Evolutionary conservation across 2,797 vertebrate genomes (phyloP).

Genomic region (Sus cebifrons): DNA sequence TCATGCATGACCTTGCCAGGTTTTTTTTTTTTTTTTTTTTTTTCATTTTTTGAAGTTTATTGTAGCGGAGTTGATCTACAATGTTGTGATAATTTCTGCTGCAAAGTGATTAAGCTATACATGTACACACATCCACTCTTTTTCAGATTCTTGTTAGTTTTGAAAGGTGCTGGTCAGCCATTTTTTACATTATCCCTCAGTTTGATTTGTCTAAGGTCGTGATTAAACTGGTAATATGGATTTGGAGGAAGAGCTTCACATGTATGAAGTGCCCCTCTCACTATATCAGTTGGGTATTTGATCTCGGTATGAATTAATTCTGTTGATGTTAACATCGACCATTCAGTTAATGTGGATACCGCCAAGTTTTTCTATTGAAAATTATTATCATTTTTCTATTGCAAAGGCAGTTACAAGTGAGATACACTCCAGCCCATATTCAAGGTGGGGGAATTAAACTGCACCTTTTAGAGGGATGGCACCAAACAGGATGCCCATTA

Average conservation of each 20-base stretch:
- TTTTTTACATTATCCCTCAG: background rate
- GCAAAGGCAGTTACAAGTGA: background rate
- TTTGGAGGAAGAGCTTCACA: background rate
- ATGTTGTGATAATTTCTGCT: too few relatives aligned
- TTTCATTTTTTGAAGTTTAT: too few relatives aligned
- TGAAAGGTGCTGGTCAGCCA: background rate
- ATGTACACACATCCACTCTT: too few relatives aligned
- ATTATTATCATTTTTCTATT: background rate
- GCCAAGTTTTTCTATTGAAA: background rate
- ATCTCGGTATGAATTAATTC: background rate
- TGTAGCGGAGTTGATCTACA: too few relatives aligned
- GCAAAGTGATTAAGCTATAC: too few relatives aligned
- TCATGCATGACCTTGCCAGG: background rate
- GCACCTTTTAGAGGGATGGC: background rate
- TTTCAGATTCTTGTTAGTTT: background rate
- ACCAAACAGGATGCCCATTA: background rate
- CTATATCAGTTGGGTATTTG: background rate
- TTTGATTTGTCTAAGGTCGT: background rate
- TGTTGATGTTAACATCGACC: background rate
- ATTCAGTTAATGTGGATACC: background rate
- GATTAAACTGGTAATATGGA: background rate
- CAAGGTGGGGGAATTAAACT: background rate
- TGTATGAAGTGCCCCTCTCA: background rate
- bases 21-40: too few relatives aligned
- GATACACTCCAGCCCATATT: background rate